Percentiles rank a stretch among this genome's conserved stretches.
Evolutionary conservation across 2,113 vertebrate species (phyloP).

Genomic region (Channa maculata): DNA sequence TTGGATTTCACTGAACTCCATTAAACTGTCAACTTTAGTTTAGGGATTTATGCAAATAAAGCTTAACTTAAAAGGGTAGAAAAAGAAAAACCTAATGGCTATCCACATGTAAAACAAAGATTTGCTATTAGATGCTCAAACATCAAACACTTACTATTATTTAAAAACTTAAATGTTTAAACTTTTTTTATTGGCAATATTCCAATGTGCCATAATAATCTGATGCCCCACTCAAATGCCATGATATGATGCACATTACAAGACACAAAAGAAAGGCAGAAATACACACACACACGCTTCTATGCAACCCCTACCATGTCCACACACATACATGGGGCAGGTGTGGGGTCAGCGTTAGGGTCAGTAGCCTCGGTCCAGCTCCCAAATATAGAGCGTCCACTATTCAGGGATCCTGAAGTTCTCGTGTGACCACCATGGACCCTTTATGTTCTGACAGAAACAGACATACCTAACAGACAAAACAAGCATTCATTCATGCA

Average conservation of each 20-base stretch:
- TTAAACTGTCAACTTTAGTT: no score
- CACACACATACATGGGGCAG: conserved; percentile 66
- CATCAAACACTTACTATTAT: no score
- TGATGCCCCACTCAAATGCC: neutral
- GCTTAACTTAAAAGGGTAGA: no score
- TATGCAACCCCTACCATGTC: conserved; percentile 16
- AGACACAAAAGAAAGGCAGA: neutral
- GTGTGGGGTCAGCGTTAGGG: conserved; percentile 77
- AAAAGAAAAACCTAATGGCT: no score
- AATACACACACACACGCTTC: neutral
- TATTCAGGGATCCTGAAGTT: conserved; percentile 67
- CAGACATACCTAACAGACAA: conserved; percentile 65
- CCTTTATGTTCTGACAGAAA: conserved; percentile 60
- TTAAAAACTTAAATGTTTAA: no score
- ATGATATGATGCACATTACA: neutral
- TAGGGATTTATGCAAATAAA: no score
- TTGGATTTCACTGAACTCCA: no score
- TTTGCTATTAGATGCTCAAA: no score
- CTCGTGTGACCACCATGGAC: conserved; percentile 68
- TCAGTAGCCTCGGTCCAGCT: conserved; percentile 76
- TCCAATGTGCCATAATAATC: no score
- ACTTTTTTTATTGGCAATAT: no score
- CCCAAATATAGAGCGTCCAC: conserved; percentile 80
- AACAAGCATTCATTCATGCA: conserved; percentile 54
- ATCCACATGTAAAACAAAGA: no score